Percentiles rank a stretch among this genome's conserved stretches.
phyloP scores from a whole-genome alignment of 2,797 vertebrate genomes.

The Sus cebifrons region DNA sequence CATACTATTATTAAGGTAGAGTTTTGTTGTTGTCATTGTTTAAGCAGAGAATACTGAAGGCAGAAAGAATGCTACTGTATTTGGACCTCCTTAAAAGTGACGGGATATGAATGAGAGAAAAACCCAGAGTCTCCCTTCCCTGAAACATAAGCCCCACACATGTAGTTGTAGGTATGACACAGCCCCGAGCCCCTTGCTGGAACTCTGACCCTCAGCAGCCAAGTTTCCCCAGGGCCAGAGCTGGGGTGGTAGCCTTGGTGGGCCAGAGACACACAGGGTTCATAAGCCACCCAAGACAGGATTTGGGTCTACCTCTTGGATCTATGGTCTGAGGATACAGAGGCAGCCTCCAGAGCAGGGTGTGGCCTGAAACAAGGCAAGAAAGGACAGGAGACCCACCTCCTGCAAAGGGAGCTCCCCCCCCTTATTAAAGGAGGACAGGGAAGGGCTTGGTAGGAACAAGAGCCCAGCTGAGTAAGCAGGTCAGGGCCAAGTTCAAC shows the following conservation, averaged over 20 bases:
- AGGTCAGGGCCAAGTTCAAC: background rate
- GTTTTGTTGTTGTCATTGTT: background rate
- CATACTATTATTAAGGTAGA: background rate
- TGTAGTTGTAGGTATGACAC: rapidly evolving
- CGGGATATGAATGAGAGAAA: background rate
- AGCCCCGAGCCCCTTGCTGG: background rate
- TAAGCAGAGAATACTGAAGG: background rate
- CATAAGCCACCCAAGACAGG: background rate
- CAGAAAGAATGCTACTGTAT: background rate
- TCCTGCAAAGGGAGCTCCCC: background rate
- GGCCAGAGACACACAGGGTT: background rate
- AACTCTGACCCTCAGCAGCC: background rate
- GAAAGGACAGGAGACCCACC: background rate
- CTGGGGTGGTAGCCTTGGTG: background rate
- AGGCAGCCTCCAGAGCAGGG: background rate
- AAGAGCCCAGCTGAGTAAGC: background rate
- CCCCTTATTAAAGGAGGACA: background rate
- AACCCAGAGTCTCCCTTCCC: background rate
- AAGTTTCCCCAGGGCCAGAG: background rate
- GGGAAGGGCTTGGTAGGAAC: background rate
- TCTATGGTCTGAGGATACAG: background rate
- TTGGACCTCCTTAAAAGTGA: background rate
- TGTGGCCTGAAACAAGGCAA: background rate
- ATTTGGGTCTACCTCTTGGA: background rate
- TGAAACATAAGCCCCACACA: background rate